phyloP scores from a whole-genome alignment of 2,888 invertebrate species.

The Rosalia funebris region DNA sequence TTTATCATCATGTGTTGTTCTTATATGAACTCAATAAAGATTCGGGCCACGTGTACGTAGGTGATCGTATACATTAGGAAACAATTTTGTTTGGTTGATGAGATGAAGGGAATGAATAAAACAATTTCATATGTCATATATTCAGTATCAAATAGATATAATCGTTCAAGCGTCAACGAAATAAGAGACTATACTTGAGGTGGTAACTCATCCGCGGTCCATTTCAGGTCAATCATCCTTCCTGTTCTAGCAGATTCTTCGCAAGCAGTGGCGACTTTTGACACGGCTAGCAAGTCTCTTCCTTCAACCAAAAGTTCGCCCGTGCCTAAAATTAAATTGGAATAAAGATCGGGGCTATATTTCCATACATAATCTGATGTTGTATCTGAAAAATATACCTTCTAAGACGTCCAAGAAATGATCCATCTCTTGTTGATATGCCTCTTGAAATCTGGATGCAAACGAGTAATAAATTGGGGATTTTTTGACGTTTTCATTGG shows the following conservation, averaged over 20 bases:
- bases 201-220: constrained; percentile 65
- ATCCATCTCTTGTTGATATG: constrained; percentile 69
- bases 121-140: too few species aligned
- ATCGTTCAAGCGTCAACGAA: too few species aligned
- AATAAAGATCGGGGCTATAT: constrained; percentile 29
- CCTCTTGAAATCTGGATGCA: constrained; percentile 68
- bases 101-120: too few species aligned
- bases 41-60: too few species aligned
- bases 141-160: constrained; percentile 33
- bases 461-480: constrained; percentile 72
- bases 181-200: too few species aligned
- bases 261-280: constrained; percentile 69
- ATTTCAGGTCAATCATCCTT: constrained; percentile 66
- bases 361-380: too few species aligned
- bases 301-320: constrained; percentile 62
- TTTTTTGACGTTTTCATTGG: constrained; percentile 57
- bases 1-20: too few species aligned
- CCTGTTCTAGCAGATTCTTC: constrained; percentile 69
- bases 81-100: too few species aligned
- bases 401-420: constrained; percentile 70
- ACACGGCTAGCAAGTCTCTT: constrained; percentile 68
- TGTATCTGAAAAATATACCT: too few species aligned
- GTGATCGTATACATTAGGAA: too few species aligned
- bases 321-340: constrained; percentile 51
- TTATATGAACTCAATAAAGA: too few species aligned